Base-by-base conservation (phyloP, 2,888 invertebrate genomes). In the Drosophila prolongata region DNA sequence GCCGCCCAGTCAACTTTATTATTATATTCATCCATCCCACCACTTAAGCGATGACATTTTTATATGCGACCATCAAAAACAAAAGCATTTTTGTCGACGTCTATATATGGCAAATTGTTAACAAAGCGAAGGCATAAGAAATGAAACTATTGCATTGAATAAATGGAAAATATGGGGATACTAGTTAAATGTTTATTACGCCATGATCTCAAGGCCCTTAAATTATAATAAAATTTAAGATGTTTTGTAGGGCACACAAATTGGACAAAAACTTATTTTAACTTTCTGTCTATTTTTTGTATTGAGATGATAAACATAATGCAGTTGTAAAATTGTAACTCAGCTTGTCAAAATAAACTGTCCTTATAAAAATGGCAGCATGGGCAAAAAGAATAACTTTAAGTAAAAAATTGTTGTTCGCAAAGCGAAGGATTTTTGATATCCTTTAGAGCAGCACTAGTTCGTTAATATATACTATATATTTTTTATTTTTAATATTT, bases 1-100 rank as follows among this genome's bases (percentile, higher is more conserved):
- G 75, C 68, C 85, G 56, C 61, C 74, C 66, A 65, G 67, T 62
- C 52, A 65, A 76, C 79, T 81, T 81, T 85, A 85, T 81, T 84
- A 87, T 84, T 84, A 70, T 52, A 68, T 58, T 70, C 75, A 65
- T 70, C 60, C 71, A 30, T 40, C 16, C 30, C 16, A 10, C 52
- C 55, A 73, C 66, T 73, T 52, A 38, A 24, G 65, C 65, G 73
- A 44, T 60, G 70, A 64, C 40, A 54, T 54, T 69, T 68, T 59
- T 80, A 78, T 80, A 64, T 64, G 57, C 8, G 46, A 46, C 67
- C 42, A 82, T 69, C 73, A 85, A 79, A 64, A 59, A 58, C 67
- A 47, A 66, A 69, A 55, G 27, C 56, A 34, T 66, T 68, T 40
- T 19, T 14, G 11, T 38, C 38, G 27, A 30, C 30, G 30, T 30